Evolutionary conservation across 2,888 invertebrate species (phyloP).

Genomic region (Nephrocerus scutellatus): DNA sequence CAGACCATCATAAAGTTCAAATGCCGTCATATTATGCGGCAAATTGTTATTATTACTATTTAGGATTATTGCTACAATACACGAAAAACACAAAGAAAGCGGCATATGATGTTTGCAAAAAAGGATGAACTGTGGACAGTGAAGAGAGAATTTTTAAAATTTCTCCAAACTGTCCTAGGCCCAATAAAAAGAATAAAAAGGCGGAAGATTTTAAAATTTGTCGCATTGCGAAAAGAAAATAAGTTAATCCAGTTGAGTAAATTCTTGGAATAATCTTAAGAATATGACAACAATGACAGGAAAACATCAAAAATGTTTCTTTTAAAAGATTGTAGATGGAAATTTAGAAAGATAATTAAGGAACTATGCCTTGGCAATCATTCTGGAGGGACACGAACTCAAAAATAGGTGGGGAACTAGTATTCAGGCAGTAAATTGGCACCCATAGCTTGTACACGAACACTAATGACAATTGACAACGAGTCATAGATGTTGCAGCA

Average conservation of each 20-base stretch:
- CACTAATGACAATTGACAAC: no score
- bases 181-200: conserved; percentile 2
- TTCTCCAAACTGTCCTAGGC: no score
- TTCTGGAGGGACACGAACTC: no score
- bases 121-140: background rate
- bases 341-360: conserved; percentile 1
- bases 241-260: no score
- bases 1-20: conserved; percentile 10
- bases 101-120: background rate
- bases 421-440: no score
- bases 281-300: conserved; percentile 12
- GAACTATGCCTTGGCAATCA: no score
- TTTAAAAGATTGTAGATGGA: conserved; percentile 5
- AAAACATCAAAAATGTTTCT: conserved; percentile 14
- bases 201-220: conserved; percentile 5
- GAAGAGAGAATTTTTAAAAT: background rate
- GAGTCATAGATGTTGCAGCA: no score
- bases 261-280: no score
- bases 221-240: conserved; percentile 5
- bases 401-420: no score
- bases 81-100: conserved; percentile 4
- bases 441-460: no score
- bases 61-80: conserved; percentile 13
- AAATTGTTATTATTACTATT: conserved; percentile 21
- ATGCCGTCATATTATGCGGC: conserved; percentile 23